Base-by-base conservation (phyloP, 2,888 invertebrate species). In the Poecilobothrus nobilitatus region DNA sequence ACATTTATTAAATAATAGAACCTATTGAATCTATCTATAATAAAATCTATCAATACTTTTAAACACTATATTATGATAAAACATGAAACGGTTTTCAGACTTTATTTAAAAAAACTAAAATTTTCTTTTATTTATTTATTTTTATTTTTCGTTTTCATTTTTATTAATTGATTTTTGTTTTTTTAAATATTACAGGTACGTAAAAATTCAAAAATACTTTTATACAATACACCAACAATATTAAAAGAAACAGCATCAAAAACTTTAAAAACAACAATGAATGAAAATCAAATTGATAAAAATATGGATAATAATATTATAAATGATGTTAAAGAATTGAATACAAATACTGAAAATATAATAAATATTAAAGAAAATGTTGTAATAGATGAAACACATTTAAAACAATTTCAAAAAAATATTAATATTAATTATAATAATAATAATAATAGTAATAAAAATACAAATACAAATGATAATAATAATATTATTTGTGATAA, bases 201-300 rank as follows among this genome's bases (percentile, higher is more conserved):
- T 33, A 71, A 70, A 70, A 71, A 71, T 37, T 71, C 71, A 8
- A 71, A 71, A 64, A 65, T 70, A 12, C 34, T 71, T 10, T 53
- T 68, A 34, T 21, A n/a, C 21, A 21, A 62, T 33, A 1, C 65
- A 63, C 22, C 66, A 33, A 53, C 33, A 61, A n/a, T 18, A 53
- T 12, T 44, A 65, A 68, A 66, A 61, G 20, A 41, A 44, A 4
- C 3, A 44, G 7, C 27, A 27, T 4, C 41, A 9, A 34, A 53
- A 53, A 18, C 18, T 3, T 12, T 53, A 18, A 53, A 53, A 53
- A 18, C n/a, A 18, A 1, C 15, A 53, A 53, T 53, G 53, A 18
- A 53, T n/a, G 53, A 53, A 53, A 12, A 53, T 18, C 15, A 53
- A 53, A 53, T 53, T 27, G 27, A 27, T 27, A 27, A 53, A 53